Percentiles rank a stretch among this genome's conserved stretches.
Conservation (phyloP, 2,797 vertebrate genomes). For the Paratrypauchen microcephalus region DNA sequence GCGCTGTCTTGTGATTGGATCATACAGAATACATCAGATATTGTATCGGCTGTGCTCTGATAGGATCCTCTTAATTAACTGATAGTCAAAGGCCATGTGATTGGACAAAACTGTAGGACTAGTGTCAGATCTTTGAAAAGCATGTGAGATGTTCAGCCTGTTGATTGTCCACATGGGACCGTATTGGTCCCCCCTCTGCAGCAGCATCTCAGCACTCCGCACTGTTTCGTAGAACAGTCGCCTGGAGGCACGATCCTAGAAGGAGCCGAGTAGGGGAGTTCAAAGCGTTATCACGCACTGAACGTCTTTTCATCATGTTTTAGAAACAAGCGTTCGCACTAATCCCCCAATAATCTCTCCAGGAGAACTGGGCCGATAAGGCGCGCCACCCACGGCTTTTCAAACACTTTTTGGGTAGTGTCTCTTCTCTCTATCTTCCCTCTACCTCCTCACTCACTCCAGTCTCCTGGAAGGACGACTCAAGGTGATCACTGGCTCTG, state of each 20-base stretch:
- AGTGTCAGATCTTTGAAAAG: constrained; percentile 12
- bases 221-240: constrained; percentile 63
- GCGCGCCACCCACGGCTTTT: constrained; percentile 80
- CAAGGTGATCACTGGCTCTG: constrained; percentile 68
- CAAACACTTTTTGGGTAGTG: constrained; percentile 75
- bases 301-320: constrained; percentile 86
- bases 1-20: constrained; percentile 62
- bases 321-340: constrained; percentile 84
- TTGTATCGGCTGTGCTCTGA: constrained; percentile 54
- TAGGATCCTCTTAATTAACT: constrained; percentile 75
- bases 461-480: constrained; percentile 64
- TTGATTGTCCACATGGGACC: constrained; percentile 31
- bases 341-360: constrained; percentile 85
- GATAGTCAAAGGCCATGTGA: constrained; percentile 27
- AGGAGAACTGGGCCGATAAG: constrained; percentile 82
- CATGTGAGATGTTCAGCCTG: not conserved
- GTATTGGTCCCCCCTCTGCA: constrained; percentile 40
- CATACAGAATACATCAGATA: constrained; percentile 62
- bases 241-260: constrained; percentile 74
- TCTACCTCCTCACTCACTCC: constrained; percentile 45
- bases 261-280: constrained; percentile 77
- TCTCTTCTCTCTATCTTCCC: constrained; percentile 56
- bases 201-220: constrained; percentile 40
- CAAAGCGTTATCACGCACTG: constrained; percentile 79
- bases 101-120: constrained; percentile 60